Base-by-base conservation (phyloP, 2,797 vertebrate species). In the Centroberyx gerrardi region DNA sequence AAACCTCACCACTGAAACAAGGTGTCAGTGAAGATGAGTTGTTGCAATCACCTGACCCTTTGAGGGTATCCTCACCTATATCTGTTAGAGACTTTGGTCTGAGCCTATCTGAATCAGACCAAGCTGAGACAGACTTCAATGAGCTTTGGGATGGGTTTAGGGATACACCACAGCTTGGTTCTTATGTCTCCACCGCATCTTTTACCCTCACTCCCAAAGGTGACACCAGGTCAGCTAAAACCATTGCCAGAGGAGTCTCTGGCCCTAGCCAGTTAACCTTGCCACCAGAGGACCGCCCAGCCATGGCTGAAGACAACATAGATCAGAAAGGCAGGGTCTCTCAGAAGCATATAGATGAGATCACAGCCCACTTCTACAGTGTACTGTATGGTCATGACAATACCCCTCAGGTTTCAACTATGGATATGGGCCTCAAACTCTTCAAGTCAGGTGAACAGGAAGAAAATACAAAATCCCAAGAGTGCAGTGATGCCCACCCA, bases 81-180 rank as follows among this genome's bases (percentile, higher is more conserved):
- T 86, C 65, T 42, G 81, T 93, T 40, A 88, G 56, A 86, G 91
- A 94, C 80, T 90, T 91, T 80, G 80, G 84, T 76, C 52, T 71
- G 52, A 90, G 87, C 27, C 76, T 90, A 18, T 91, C 83, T 58
- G 92, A 94, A 71, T 90, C 92, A 69, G 86, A 92, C 28, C 84
- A 88, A 75, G 88, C 87, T 69, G 91, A 94, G 58, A 80, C 72
- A 78, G 90, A 94, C 69, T 92, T 93, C 63, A 86, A 2, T 82
- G 82, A 91, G 51, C 76, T 94, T 76, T 84, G 74, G 64, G 72
- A 82, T 67, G 85, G 85, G 29, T 80, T 82, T 31, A 62, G 8
- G 42, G 67, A 64, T 66, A 55, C 52, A 46, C 27, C 71, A 53
- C 71, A 83, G 29, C 51, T 74, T 74, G 49, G 44, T n/a, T 42